Percentiles rank a stretch among this genome's conserved stretches.
Evolutionary conservation across 1,140 invertebrate species (phyloP).

Genomic region (Myzus persicae): DNA sequence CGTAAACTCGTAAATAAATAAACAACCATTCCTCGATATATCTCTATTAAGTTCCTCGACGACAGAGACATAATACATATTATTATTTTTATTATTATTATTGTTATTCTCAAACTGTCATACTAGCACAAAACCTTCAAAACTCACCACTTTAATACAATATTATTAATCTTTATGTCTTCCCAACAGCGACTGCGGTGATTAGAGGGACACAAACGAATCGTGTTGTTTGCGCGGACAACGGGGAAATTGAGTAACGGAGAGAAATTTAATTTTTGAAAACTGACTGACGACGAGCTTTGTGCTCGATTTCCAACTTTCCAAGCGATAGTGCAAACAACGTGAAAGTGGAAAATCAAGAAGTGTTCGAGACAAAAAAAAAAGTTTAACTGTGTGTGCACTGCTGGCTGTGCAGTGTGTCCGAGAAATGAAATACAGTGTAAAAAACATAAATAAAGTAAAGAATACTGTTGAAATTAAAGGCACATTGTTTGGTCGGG

Average conservation of each 20-base stretch:
- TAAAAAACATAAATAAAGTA: slow-evolving; percentile 20
- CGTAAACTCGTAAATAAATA: neutral
- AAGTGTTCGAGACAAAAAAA: neutral
- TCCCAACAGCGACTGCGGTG: neutral
- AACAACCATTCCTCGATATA: neutral
- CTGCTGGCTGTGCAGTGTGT: neutral
- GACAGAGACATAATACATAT: neutral
- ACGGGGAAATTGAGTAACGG: neutral
- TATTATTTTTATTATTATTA: neutral
- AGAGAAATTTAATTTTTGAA: neutral
- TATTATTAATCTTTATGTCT: neutral
- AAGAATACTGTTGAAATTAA: slow-evolving; percentile 14
- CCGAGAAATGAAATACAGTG: neutral
- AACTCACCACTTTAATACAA: neutral
- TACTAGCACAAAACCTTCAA: neutral
- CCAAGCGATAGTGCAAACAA: neutral
- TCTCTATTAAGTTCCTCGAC: neutral
- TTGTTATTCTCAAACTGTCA: neutral
- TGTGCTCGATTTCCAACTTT: neutral
- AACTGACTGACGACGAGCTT: neutral
- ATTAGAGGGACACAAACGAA: neutral
- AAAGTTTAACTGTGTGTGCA: neutral
- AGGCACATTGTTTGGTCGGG: neutral
- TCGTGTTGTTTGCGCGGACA: neutral
- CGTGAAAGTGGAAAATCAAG: slow-evolving; percentile 14